A percentile compares a stretch with the other conserved stretches of the same genome.
These are phyloP conservation scores for Caretta caretta DNA, from an alignment of 2,113 vertebrate genomes.

Conservation along the genomic window DNA sequence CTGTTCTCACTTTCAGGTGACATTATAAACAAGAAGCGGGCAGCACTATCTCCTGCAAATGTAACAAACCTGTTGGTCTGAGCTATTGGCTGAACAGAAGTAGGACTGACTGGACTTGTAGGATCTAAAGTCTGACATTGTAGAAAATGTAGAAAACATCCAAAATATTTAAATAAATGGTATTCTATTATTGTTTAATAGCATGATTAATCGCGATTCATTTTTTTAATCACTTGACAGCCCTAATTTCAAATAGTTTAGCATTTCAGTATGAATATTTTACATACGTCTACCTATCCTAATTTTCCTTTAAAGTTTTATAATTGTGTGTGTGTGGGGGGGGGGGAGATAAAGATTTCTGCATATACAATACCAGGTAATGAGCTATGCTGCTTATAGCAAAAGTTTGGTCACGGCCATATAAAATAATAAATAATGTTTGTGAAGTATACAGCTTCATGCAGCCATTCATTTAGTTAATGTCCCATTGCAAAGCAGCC, in stretches of 20 bases:
- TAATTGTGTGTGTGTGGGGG: rapidly evolving
- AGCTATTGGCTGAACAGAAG: too few relatives aligned
- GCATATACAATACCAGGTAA: background rate
- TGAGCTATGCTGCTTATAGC: background rate
- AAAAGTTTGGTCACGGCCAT: background rate
- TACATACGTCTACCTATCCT: background rate
- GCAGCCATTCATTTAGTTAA: background rate
- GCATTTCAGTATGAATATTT: background rate
- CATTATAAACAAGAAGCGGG: too few relatives aligned
- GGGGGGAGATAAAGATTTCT: background rate
- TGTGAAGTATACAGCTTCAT: background rate
- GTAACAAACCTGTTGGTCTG: too few relatives aligned
- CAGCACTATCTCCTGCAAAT: too few relatives aligned
- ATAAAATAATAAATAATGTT: background rate
- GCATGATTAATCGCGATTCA: too few relatives aligned
- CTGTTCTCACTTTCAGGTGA: too few relatives aligned
- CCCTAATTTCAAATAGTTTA: background rate
- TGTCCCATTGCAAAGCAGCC: background rate
- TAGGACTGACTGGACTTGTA: too few relatives aligned
- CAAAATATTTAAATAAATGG: too few relatives aligned
- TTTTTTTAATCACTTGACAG: too few relatives aligned
- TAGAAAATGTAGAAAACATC: too few relatives aligned
- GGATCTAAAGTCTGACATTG: too few relatives aligned
- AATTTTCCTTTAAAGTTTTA: background rate
- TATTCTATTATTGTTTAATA: too few relatives aligned